Base-by-base conservation (phyloP, 2,113 vertebrate genomes). In the Leptobrachium leishanense region DNA sequence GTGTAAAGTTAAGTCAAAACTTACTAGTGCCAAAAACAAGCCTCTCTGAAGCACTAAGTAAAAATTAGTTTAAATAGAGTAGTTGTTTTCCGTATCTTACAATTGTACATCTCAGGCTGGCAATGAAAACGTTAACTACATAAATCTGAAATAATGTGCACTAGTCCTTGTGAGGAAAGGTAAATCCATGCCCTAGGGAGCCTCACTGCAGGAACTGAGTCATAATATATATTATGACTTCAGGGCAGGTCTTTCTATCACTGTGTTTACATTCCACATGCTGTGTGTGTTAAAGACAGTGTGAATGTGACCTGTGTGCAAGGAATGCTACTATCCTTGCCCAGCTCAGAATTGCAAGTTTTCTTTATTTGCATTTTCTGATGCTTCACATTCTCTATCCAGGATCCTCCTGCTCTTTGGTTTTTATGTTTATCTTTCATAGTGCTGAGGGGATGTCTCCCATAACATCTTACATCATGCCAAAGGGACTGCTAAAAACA, bases 181-280 rank as follows among this genome's bases (percentile, higher is more conserved):
- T 42, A 75, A 68, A 68, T 76, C 54, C 46, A 46, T 68, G 53
- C 50, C 15, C 43, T 44, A 2, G 20, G 68, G 68, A 5, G 6
- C 15, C 5, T 11, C 40, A 57, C 12, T 31, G 6, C 2, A 55
- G 50, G 8, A 68, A 43, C 46, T 68, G 13, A 68, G 74, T 43
- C n/a, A 4, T 67, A 40, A 67, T 44, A 65, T 13, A 5, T 39
- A 68, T 13, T 76, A 44, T 68, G 75, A 13, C 75, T 43, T 13
- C 50, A 68, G 53, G 74, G 65, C 41, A 76, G 50, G 8, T 7
- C 3, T 68, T 57, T 68, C 65, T 57, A 20, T 10, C 46, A 43
- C 6, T 31, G 15, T 76, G 75, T 68, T 68, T 76, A 67, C 75
- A 68, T 76, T 76, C 65, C 75, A 68, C 66, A 57, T 20, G 13